Evolutionary conservation across 23 tunicate species (phyloP).

Genomic region (Diplosoma virens): DNA sequence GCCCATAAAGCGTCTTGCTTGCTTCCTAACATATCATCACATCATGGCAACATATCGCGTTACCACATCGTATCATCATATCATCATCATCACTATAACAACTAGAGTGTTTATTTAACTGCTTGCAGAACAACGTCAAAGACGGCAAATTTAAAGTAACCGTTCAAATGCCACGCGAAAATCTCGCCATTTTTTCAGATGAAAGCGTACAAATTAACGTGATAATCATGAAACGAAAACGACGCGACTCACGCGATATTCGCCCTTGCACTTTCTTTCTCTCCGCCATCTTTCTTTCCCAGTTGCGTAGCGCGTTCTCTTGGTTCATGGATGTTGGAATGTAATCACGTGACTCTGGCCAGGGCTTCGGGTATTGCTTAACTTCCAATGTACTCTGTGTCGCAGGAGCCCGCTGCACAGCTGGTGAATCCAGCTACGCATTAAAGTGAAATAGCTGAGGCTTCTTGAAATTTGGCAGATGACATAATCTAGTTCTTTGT

Average conservation of each 20-base stretch:
- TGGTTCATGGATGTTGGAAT: conserved; percentile 68
- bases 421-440: conserved; percentile 64
- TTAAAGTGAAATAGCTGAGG: background rate
- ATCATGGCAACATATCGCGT: too few species aligned
- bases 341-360: background rate
- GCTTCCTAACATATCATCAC: too few species aligned
- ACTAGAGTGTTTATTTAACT: too few species aligned
- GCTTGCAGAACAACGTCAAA: too few species aligned
- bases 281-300: conserved; percentile 77
- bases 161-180: too few species aligned
- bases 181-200: too few species aligned
- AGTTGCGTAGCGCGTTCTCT: conserved; percentile 77
- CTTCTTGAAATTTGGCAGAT: too few species aligned
- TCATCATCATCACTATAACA: too few species aligned
- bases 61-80: too few species aligned
- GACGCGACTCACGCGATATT: conserved; percentile 65
- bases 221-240: background rate
- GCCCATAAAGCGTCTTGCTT: too few species aligned
- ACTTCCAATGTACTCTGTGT: conserved; percentile 19
- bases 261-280: conserved; percentile 83
- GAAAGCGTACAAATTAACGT: background rate
- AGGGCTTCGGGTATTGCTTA: conserved; percentile 36
- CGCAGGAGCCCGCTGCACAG: conserved; percentile 30
- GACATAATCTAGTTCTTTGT: too few species aligned
- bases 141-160: too few species aligned